Conservation (phyloP, 2,888 invertebrate genomes). For the Athalia cordata region DNA sequence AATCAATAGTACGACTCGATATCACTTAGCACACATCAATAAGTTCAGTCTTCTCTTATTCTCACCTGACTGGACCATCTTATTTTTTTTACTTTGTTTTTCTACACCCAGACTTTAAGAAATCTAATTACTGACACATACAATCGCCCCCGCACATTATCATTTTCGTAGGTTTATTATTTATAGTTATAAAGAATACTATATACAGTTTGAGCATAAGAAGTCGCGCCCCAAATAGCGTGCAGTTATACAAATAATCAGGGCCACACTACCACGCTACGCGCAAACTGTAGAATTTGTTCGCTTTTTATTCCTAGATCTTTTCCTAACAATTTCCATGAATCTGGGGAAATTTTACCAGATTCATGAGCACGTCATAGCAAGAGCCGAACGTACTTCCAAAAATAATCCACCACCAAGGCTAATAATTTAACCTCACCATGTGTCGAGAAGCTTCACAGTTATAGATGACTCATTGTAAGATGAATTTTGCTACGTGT, state of each 20-base stretch:
- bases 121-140: slow-evolving; percentile 19
- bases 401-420: slow-evolving; percentile 39
- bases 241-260: slow-evolving; percentile 16
- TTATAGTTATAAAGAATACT: slow-evolving; percentile 41
- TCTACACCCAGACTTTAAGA: slow-evolving; percentile 29
- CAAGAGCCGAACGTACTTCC: not conserved
- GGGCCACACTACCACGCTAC: slow-evolving; percentile 11
- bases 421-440: slow-evolving; percentile 33
- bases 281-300: slow-evolving; percentile 41
- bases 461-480: slow-evolving; percentile 27
- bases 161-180: not conserved
- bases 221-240: slow-evolving; percentile 19
- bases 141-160: slow-evolving; percentile 34
- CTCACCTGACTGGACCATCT: slow-evolving; percentile 24
- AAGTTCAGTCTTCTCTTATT: slow-evolving; percentile 41
- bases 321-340: not conserved
- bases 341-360: slow-evolving; percentile 5
- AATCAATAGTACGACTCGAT: slow-evolving; percentile 1
- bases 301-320: not conserved
- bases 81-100: not conserved
- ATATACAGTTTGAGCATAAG: slow-evolving; percentile 43
- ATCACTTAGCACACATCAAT: slow-evolving; percentile 30
- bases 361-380: slow-evolving; percentile 1
- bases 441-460: slow-evolving; percentile 27
- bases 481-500: not conserved